phyloP scores from a whole-genome alignment of 2,888 invertebrate species.

The Heliconius hortense region DNA sequence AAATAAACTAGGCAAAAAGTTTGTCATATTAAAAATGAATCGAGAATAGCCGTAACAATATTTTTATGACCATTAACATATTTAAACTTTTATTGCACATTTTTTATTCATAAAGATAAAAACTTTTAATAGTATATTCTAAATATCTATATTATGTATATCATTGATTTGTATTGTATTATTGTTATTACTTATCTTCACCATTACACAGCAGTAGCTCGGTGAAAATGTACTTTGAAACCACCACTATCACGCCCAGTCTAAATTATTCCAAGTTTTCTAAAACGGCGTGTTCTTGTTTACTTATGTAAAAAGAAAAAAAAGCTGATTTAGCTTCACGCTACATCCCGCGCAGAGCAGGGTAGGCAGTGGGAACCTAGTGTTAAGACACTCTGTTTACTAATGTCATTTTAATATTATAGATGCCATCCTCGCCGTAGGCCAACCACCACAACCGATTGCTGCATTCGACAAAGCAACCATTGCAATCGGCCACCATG shows the following conservation, averaged over 20 bases:
- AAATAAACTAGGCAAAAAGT: not conserved
- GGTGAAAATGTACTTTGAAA: not conserved
- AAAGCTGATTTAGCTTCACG: too few relatives aligned
- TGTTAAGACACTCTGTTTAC: not conserved
- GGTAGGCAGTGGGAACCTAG: too few relatives aligned
- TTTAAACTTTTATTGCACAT: constrained; percentile 1
- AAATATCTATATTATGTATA: not conserved
- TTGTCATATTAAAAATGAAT: constrained; percentile 7
- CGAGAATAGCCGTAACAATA: not conserved
- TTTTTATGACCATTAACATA: constrained; percentile 4
- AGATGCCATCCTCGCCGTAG: constrained; percentile 75
- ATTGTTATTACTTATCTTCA: not conserved
- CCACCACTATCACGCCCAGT: not conserved
- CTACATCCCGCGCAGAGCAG: too few relatives aligned
- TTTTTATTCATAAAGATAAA: not conserved
- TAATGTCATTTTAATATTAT: constrained; percentile 42
- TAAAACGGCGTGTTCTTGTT: not conserved
- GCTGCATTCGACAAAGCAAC: constrained; percentile 73
- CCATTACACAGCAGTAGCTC: not conserved
- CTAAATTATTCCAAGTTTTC: not conserved
- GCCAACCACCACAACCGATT: constrained; percentile 72
- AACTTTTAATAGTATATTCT: not conserved
- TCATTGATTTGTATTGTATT: too few relatives aligned
- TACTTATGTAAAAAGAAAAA: not conserved
- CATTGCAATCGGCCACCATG: constrained; percentile 62